phyloP scores from a whole-genome alignment of 2,797 vertebrate species.

The Mastacembelus armatus region DNA sequence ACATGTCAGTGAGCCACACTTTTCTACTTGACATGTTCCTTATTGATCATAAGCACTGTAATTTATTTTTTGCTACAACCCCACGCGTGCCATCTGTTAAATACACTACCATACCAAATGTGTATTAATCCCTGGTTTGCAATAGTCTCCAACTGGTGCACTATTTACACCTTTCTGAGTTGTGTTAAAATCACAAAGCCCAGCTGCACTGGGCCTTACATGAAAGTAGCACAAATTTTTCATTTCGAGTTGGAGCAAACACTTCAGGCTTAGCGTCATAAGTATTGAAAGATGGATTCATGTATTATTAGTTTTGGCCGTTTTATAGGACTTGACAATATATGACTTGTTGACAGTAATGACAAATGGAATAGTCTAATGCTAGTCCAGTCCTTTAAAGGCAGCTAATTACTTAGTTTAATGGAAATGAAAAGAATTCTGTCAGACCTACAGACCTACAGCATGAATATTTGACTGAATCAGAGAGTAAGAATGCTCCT shows the following conservation, averaged over 20 bases:
- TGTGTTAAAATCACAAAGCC: conserved; percentile 3
- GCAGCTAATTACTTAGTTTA: background rate
- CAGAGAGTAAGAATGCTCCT: background rate
- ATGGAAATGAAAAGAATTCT: background rate
- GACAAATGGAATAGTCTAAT: background rate
- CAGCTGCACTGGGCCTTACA: background rate
- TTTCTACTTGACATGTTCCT: background rate
- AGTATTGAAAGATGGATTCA: background rate
- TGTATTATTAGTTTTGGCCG: background rate
- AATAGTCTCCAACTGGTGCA: conserved; percentile 13
- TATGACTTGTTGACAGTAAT: background rate
- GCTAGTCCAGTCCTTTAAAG: background rate
- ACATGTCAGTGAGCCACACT: background rate
- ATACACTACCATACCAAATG: background rate
- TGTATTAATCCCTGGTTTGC: conserved; percentile 14
- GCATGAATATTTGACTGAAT: too few relatives aligned
- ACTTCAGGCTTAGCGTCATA: background rate
- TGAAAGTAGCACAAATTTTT: conserved; percentile 2
- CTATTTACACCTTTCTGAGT: conserved; percentile 8
- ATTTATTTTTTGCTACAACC: background rate
- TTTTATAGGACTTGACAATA: too few relatives aligned
- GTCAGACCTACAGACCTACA: background rate
- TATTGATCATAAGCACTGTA: background rate
- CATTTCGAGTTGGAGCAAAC: conserved; percentile 9
- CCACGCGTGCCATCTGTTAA: background rate